These are phyloP conservation scores for Xenopus tropicalis DNA, from an alignment of 2,113 vertebrate species.

Conservation along the genomic window UCB_Xtro_10.0 CM004450.2:84680501-84681000, in stretches of 20 bases:
- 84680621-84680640: not conserved
- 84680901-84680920: constrained; percentile 8
- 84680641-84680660: not conserved
- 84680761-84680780: constrained; percentile 8
- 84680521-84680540: not conserved
- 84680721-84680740: constrained; percentile 5
- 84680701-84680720: constrained; percentile 13
- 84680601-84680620: not conserved
- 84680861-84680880: not conserved
- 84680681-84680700: constrained; percentile 14
- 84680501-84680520: not conserved
- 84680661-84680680: constrained; percentile 1
- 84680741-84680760: constrained; percentile 7
- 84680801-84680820: not conserved
- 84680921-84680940: not conserved
- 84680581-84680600: not conserved
- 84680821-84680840: not conserved
- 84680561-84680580: not conserved
- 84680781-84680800: constrained; percentile 5
- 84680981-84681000: not conserved
- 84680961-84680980: constrained; percentile 13
- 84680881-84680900: not conserved
- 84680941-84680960: not conserved
- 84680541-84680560: not conserved
- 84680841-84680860: not conserved